Base-by-base conservation (phyloP, 2,113 vertebrate species). In the Hippocampus guttulatus region DNA sequence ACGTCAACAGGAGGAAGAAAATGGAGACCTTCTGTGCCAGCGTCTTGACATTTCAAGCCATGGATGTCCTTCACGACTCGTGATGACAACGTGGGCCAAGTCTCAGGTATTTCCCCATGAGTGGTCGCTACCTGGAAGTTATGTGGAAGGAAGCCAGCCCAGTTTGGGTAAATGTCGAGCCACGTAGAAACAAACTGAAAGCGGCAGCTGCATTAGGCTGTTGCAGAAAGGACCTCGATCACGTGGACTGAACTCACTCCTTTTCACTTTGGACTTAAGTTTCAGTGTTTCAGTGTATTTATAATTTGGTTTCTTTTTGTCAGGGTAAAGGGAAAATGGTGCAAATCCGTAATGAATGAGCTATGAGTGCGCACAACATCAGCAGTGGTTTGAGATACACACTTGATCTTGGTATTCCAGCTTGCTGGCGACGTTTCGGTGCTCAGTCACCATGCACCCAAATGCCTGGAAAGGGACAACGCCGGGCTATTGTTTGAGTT, bases 321-420 rank as follows among this genome's bases (percentile, higher is more conserved):
- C 6, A 77, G 43, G 63, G 75, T 71, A 87, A 90, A 88, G 87
- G 89, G 88, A 90, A 88, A 71, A 74, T 70, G n/a, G 68, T 82
- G 62, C 81, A 81, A 84, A 84, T 81, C 38, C 41, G 71, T 72
- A 68, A 63, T 61, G 7, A 27, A 55, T 10, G 21, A 54, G 16
- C 18, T 65, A 0, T 20, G 69, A 63, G 30, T 70, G 65, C 20
- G 8, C 14, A 27, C 14, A 47, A 18, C 40, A 9, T 65, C n/a
- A 14, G 21, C n/a, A 11, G 14, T 40, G 5, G 64, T 25, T 8
- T 43, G 38, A 15, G 16, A 40, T 21, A 11, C 15, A 3, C 58
- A 30, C 30, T 33, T 61, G 27, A 33, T 9, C 27, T 33, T 33
- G 52, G 27, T 33, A 27, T 58, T 58, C 20, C 11, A 64, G 18